phyloP scores from a whole-genome alignment of 2,113 vertebrate genomes.

The Cacatua alba region DNA sequence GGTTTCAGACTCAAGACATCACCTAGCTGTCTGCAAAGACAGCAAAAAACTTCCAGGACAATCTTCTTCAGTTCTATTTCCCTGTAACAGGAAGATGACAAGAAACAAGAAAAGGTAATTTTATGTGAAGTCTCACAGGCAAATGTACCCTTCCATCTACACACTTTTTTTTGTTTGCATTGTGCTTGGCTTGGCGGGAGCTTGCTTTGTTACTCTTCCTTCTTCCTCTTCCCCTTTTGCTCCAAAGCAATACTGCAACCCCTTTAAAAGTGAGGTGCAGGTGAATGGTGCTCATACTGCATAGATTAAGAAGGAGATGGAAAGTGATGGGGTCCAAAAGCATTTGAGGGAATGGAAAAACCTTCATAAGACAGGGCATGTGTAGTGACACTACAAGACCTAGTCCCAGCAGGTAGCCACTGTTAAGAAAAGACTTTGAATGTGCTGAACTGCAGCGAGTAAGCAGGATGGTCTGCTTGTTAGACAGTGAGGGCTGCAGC shows the following conservation, averaged over 20 bases:
- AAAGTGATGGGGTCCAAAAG: background rate
- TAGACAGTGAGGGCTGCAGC: background rate
- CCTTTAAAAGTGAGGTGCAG: rapidly evolving
- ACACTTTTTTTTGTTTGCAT: background rate
- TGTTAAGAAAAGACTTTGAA: background rate
- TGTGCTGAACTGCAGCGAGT: background rate
- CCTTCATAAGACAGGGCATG: background rate
- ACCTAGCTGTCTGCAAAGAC: background rate
- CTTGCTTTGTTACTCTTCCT: background rate
- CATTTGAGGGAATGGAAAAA: background rate
- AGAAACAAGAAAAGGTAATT: background rate
- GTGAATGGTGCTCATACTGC: background rate
- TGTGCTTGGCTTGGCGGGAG: background rate
- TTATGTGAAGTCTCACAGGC: background rate
- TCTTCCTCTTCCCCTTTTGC: background rate
- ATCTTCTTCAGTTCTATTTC: background rate
- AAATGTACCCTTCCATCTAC: background rate
- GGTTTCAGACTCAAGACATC: conserved; percentile 10
- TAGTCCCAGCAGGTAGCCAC: background rate
- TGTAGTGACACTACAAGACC: background rate
- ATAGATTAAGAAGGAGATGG: background rate
- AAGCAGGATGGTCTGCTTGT: background rate
- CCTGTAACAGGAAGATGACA: background rate
- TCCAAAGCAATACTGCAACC: background rate
- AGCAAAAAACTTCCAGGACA: background rate